Evolutionary conservation across 2,113 vertebrate species (phyloP).

Genomic region (Triplophysa dalaica): DNA sequence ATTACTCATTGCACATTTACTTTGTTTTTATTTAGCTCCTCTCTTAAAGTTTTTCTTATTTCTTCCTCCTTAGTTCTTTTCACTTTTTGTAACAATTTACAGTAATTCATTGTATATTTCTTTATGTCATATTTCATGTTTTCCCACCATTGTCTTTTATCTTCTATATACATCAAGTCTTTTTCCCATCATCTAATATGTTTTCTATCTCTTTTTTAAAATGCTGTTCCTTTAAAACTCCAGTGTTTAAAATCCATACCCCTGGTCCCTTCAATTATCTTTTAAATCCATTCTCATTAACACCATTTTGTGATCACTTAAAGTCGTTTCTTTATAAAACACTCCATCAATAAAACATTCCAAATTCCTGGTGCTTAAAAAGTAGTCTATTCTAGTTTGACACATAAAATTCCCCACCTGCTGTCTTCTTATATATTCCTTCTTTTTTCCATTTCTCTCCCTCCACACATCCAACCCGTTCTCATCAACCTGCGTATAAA

Average conservation of each 20-base stretch:
- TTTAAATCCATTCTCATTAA: background rate
- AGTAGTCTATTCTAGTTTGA: too few species aligned
- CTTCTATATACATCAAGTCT: background rate
- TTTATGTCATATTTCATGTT: background rate
- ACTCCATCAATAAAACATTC: too few species aligned
- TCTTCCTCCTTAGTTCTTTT: too few species aligned
- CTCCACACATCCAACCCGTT: background rate
- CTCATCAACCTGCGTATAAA: too few species aligned
- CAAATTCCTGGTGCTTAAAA: too few species aligned
- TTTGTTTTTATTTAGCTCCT: too few species aligned
- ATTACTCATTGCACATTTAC: too few species aligned
- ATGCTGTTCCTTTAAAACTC: background rate
- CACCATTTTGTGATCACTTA: background rate
- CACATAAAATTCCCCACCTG: background rate
- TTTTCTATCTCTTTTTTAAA: constrained; percentile 13
- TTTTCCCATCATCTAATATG: too few species aligned
- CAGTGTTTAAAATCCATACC: constrained; percentile 1
- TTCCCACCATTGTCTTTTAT: constrained; percentile 16
- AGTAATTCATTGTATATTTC: background rate
- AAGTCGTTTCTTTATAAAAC: background rate
- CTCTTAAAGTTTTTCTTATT: too few species aligned
- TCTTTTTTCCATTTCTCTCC: background rate
- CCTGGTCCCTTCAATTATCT: background rate
- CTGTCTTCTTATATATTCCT: background rate
- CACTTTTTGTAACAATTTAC: too few species aligned